A percentile compares a stretch with the other conserved stretches of the same genome.
phyloP scores from a whole-genome alignment of 1,140 invertebrate genomes.

The Dryas iulia region DNA sequence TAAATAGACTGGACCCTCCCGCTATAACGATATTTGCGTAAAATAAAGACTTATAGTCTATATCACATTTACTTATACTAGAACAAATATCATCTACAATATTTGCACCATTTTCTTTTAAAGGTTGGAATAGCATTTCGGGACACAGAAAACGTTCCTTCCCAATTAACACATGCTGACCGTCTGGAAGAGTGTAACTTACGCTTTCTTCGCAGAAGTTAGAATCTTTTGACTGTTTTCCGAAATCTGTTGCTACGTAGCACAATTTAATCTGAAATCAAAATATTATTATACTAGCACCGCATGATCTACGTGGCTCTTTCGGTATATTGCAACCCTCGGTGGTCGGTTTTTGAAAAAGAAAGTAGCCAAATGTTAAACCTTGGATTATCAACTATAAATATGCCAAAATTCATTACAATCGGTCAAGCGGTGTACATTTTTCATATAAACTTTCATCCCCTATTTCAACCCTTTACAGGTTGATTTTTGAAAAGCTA shows the following conservation, averaged over 20 bases:
- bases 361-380: too few species aligned
- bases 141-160: slow-evolving; percentile 93
- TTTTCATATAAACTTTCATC: too few species aligned
- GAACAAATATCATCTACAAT: slow-evolving; percentile 91
- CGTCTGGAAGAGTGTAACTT: slow-evolving; percentile 90
- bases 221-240: slow-evolving; percentile 31
- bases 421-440: too few species aligned
- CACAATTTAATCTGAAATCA: slow-evolving; percentile 78
- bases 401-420: too few species aligned
- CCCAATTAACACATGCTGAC: slow-evolving; percentile 90
- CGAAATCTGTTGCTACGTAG: slow-evolving; percentile 50
- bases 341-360: too few species aligned
- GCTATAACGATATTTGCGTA: slow-evolving; percentile 91
- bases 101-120: slow-evolving; percentile 86
- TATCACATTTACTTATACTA: slow-evolving; percentile 91
- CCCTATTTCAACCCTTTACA: too few species aligned
- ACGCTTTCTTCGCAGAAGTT: slow-evolving; percentile 61
- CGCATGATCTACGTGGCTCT: too few species aligned
- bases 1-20: slow-evolving; percentile 91
- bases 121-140: slow-evolving; percentile 91
- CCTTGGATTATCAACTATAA: too few species aligned
- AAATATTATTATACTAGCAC: not conserved
- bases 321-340: too few species aligned
- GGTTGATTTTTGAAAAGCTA: too few species aligned
- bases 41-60: slow-evolving; percentile 89